A percentile compares a stretch with the other conserved stretches of the same genome.
Evolutionary conservation across 2,113 vertebrate species (phyloP).

Genomic region (Campylorhamphus procurvoides): DNA sequence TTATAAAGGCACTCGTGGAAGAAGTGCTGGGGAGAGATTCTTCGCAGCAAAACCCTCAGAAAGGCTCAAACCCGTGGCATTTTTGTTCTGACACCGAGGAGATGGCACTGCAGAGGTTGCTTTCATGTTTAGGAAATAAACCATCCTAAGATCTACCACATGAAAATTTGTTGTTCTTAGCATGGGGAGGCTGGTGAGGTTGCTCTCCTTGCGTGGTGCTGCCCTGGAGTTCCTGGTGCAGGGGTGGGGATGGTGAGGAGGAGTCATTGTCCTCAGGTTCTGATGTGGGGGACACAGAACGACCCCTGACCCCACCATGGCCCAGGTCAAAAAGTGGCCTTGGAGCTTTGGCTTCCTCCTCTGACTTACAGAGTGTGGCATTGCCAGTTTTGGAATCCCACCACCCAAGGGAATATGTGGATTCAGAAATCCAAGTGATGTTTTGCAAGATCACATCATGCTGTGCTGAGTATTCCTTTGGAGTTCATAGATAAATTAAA

Average conservation of each 20-base stretch:
- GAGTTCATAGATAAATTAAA: not conserved
- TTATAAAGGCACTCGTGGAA: not conserved
- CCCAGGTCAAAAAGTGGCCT: not conserved
- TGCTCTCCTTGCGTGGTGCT: accelerated
- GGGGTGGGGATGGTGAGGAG: not conserved
- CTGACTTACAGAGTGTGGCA: not conserved
- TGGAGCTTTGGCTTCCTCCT: not conserved
- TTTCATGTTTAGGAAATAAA: constrained; percentile 5
- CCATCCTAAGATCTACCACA: not conserved
- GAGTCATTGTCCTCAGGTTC: not conserved
- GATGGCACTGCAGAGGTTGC: not conserved
- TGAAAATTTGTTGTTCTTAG: not conserved
- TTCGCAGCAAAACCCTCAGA: not conserved
- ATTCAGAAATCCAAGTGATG: not conserved
- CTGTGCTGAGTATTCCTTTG: not conserved
- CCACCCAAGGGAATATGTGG: not conserved
- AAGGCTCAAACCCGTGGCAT: not conserved
- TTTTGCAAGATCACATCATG: not conserved
- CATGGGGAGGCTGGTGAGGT: not conserved
- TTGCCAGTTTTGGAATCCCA: not conserved
- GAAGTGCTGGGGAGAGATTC: not conserved
- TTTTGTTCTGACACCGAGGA: not conserved
- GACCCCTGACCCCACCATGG: not conserved
- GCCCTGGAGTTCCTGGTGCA: not conserved
- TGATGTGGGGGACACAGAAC: not conserved